Base-by-base conservation (phyloP, 2,797 vertebrate species). In the Craterocephalus amniculus region DNA sequence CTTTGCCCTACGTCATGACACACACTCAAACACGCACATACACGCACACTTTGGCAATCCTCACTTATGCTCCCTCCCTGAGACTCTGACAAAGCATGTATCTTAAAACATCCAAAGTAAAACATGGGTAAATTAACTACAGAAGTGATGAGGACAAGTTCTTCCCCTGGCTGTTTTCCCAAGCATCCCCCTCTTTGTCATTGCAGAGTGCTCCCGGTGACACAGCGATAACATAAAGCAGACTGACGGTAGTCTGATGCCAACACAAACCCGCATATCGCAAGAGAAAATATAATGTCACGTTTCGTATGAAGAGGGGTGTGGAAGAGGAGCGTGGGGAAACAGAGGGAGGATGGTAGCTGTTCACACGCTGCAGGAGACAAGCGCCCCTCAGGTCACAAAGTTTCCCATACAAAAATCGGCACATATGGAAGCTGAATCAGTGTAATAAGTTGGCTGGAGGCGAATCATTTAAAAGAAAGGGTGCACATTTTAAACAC, bases 201-300 rank as follows among this genome's bases (percentile, higher is more conserved):
- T 35, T 58, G 18, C 67, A 86, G 52, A 35, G 87, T 82, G 88
- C 77, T 88, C 86, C 90, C 88, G 84, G 93, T 95, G 93, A 94
- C 93, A 95, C 93, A 92, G 48, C 65, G 79, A 77, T 95, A 94
- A 95, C 92, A 83, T 89, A 94, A 95, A 95, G 90, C 95, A 96
- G 93, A 94, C 75, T 69, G 74, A 70, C 79, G 67, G 74, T 83
- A 63, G 77, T 78, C 69, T 63, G 58, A 58, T 74, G 79, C 85
- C 88, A 93, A 84, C 86, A 92, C 83, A 92, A 91, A 87, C 80
- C 85, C 68, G 73, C 83, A 83, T 70, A 88, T 67, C 64, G 80
- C 65, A 51, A 58, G 48, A 64, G 40, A 78, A 85, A 74, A 70
- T 27, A 86, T 66, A 81, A 83, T 18, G 86, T 82, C 81, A 89